Conservation (phyloP, 2,888 invertebrate species). For the Rhagonycha fulva region DNA sequence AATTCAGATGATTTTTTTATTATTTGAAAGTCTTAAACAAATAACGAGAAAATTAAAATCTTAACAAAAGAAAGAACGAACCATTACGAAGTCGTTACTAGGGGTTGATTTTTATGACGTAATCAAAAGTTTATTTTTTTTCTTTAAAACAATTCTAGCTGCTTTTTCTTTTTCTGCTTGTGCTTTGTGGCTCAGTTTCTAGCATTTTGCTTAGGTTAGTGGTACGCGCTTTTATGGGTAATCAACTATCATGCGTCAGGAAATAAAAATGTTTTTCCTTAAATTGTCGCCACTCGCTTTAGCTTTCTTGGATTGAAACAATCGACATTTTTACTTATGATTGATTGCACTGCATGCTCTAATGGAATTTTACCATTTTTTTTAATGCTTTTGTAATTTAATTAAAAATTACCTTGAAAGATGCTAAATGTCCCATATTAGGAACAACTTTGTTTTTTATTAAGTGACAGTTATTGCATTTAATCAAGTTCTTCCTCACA, state of each 20-base stretch:
- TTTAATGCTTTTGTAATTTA: not conserved
- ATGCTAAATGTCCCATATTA: no score
- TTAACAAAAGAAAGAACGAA: not conserved
- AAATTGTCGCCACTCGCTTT: not conserved
- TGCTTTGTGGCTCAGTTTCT: not conserved
- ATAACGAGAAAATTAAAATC: not conserved
- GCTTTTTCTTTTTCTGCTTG: not conserved
- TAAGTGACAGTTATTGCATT: no score
- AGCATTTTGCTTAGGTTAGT: constrained; percentile 1
- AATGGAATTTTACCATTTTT: not conserved
- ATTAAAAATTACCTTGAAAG: no score
- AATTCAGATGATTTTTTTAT: not conserved
- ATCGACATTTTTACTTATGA: not conserved
- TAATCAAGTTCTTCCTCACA: no score
- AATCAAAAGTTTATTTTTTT: not conserved
- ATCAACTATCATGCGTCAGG: not conserved
- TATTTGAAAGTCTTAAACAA: not conserved
- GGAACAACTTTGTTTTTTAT: no score
- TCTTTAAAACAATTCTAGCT: not conserved
- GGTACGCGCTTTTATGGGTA: not conserved
- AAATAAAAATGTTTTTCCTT: not conserved
- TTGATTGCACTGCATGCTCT: not conserved
- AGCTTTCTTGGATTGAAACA: not conserved
- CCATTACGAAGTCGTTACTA: not conserved
- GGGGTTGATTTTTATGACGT: not conserved